phyloP scores from a whole-genome alignment of 1,140 invertebrate species.

The Bombus balteatus region DNA sequence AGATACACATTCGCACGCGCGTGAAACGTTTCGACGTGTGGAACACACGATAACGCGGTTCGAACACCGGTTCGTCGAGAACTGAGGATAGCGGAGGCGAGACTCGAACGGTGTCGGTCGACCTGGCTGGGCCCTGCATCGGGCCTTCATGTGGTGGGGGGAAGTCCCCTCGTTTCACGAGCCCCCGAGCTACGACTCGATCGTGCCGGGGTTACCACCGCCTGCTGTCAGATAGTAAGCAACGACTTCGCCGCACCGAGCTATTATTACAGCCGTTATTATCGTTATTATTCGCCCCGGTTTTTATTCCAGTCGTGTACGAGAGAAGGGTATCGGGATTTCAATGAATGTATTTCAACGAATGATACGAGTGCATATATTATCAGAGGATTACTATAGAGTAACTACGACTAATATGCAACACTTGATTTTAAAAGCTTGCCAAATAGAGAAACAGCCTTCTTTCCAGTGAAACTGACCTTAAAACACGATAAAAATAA shows the following conservation, averaged over 20 bases:
- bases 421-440: too few species aligned
- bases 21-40: not conserved
- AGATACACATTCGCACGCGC: not conserved
- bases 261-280: slow-evolving; percentile 57
- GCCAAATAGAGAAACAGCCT: too few species aligned
- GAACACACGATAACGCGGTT: not conserved
- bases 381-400: too few species aligned
- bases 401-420: too few species aligned
- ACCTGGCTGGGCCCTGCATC: slow-evolving; percentile 52
- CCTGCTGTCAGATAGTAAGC: slow-evolving; percentile 41
- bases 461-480: too few species aligned
- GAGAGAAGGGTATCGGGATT: too few species aligned
- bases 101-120: slow-evolving; percentile 31
- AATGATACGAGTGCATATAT: too few species aligned
- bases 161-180: slow-evolving; percentile 45
- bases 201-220: slow-evolving; percentile 32
- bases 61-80: slow-evolving; percentile 48
- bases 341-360: too few species aligned
- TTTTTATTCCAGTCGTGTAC: not conserved
- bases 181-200: slow-evolving; percentile 52
- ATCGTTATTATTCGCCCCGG: slow-evolving; percentile 40
- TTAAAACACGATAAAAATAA: too few species aligned
- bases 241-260: slow-evolving; percentile 52
- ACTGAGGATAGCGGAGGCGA: slow-evolving; percentile 49
- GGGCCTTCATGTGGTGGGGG: slow-evolving; percentile 52